Evolutionary conservation across 2,797 vertebrate species (phyloP).

Genomic region (Oophaga sylvatica): DNA sequence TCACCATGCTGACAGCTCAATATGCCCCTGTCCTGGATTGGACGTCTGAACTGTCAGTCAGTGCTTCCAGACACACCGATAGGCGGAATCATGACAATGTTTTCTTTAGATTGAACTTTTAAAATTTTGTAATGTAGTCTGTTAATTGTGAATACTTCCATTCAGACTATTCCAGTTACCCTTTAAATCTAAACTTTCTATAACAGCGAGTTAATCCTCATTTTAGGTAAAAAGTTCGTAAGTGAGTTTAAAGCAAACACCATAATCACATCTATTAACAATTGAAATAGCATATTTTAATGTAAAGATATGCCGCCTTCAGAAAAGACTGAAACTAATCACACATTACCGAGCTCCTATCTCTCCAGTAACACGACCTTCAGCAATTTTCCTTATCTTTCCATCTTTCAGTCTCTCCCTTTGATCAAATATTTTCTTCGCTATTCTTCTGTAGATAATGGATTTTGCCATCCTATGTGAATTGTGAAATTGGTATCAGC

Average conservation of each 20-base stretch:
- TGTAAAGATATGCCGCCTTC: constrained; percentile 21
- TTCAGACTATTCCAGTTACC: too few species aligned
- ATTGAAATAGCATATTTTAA: constrained; percentile 17
- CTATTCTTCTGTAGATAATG: constrained; percentile 64
- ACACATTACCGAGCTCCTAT: constrained; percentile 59
- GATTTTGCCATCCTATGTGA: constrained; percentile 62
- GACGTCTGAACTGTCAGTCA: too few species aligned
- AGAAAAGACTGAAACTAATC: constrained; percentile 50
- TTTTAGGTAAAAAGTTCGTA: not conserved
- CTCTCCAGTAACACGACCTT: constrained; percentile 67
- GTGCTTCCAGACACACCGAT: too few species aligned
- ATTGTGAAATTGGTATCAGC: constrained; percentile 63
- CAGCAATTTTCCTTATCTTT: constrained; percentile 54
- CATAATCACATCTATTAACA: constrained; percentile 5
- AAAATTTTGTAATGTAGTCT: too few species aligned
- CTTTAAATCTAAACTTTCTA: too few species aligned
- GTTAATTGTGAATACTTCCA: too few species aligned
- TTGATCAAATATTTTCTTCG: constrained; percentile 61
- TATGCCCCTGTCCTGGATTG: too few species aligned
- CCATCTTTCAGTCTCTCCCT: constrained; percentile 44
- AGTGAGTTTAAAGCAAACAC: constrained; percentile 5
- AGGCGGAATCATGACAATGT: too few species aligned
- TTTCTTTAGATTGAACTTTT: too few species aligned
- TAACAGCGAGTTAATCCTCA: not conserved
- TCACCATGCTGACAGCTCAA: too few species aligned